phyloP scores from a whole-genome alignment of 2,888 invertebrate genomes.

The Xylota sylvarum region DNA sequence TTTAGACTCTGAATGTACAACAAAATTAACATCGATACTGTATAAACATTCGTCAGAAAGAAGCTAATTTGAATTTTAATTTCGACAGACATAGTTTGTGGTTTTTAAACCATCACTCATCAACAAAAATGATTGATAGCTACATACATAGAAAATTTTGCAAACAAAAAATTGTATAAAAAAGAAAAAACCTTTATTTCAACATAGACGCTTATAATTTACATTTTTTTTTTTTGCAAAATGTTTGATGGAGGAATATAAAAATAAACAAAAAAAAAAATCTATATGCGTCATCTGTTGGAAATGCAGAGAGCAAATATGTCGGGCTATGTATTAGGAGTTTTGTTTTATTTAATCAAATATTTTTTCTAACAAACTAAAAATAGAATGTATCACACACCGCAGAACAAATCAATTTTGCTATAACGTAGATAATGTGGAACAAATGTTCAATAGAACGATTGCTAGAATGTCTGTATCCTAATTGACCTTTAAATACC shows the following conservation, averaged over 20 bases:
- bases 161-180: slow-evolving; percentile 2
- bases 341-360: neutral
- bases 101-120: neutral
- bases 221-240: slow-evolving; percentile 2
- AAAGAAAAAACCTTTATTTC: neutral
- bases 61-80: slow-evolving; percentile 22
- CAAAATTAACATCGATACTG: neutral
- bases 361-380: neutral
- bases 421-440: neutral
- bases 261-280: slow-evolving; percentile 10
- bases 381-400: neutral
- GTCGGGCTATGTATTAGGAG: neutral
- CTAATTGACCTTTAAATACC: slow-evolving; percentile 5
- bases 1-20: slow-evolving; percentile 23
- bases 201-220: neutral
- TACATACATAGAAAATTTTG: neutral
- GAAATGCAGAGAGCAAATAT: neutral
- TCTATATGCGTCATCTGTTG: slow-evolving; percentile 6
- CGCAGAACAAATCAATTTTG: neutral
- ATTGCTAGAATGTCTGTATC: neutral
- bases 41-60: slow-evolving; percentile 8
- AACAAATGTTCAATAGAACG: neutral
- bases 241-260: neutral
- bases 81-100: neutral
- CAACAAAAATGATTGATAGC: slow-evolving; percentile 12